Base-by-base conservation (phyloP, 2,113 vertebrate genomes). In the Brevimyrus niger region DNA sequence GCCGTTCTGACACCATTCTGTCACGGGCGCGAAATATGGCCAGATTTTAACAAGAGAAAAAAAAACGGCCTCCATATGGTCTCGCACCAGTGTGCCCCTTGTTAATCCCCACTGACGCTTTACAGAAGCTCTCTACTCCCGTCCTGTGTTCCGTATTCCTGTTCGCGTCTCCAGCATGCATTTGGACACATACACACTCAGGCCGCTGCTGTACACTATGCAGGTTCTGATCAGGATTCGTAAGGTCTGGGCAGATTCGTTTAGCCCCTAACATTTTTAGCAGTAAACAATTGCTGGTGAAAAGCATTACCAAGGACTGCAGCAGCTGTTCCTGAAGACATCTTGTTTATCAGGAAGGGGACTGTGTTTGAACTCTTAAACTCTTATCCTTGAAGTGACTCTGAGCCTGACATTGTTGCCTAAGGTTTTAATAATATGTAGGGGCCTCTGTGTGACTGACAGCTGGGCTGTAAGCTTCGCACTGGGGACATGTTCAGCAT, bases 1-100 rank as follows among this genome's bases (percentile, higher is more conserved):
- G 35, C 50, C 19, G 17, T 55, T 87, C 85, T 87, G 85, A 38
- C 48, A 87, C 85, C 48, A 38, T 87, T 87, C 47, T 87, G 85
- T 87, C 47, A 87, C 3, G 44, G 83, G 31, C 50, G 35, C 7
- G n/a, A 51, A 87, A 53, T 87, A 47, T 21, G 46, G 85, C 50
- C 85, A 87, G 31, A 53, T 21, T 87, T 51, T 87, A 53, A 87
- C 10, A 87, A 87, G 50, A 17, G 31, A 4, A 9, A 21, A 38
- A 21, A 53, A 53, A 8, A 55, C 5, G 7, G 44, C n/a, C 73
- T 27, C 85, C 85, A 87, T 87, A 87, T 87, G 85, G 15, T 35
- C 47, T 35, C 47, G 3, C 85, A 53, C 17, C 50, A 53, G 85
- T 87, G 27, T 38, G 48, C 23, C 85, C 50, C n/a, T 35, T 38